Evolutionary conservation across 2,888 invertebrate genomes (phyloP), one percentile per base, ranked within the genome.

Genomic region (Dryadula phaetusa): DNA sequence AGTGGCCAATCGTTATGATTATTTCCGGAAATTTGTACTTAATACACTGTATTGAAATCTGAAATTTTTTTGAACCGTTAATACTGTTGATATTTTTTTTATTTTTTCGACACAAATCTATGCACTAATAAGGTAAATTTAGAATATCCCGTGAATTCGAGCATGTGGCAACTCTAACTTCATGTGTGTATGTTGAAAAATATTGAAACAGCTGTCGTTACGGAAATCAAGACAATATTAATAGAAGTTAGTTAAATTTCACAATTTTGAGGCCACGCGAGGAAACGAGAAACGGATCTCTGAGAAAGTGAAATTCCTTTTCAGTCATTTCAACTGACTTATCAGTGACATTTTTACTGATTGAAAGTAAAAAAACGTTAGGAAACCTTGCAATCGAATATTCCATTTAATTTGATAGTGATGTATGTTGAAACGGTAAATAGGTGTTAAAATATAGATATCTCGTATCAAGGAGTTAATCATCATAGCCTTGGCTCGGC

Each of bases 401-500:
- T 28, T 40, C n/a, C 10, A 53, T 65, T 42, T 54, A 60, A 64
- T 49, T 62, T 46, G 34, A 60, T 53, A 20, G 8, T 49, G 47
- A 49, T 58, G 22, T 62, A 40, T 74, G 73, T 70, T 49, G 70
- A 71, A 74, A 71, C 62, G 52, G n/a, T n/a, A n/a, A 62, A 68
- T 66, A 60, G 68, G 61, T 67, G 58, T 56, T 58, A 67, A 66
- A 62, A 70, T 62, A 58, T 62, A 67, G 74, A 69, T 70, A 71
- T 69, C 66, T 72, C 61, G 72, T 71, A 72, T 74, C 72, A 72
- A 69, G 63, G 66, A 65, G 49, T 70, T 70, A 73, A 74, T 76
- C 70, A 71, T 69, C 70, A 60, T 61, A 70, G 64, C 76, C 77
- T 77, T 77, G 75, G 72, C 68, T 73, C 62, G 65, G 67, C 68